These are phyloP conservation scores for Myoxocephalus aenaeus DNA, from an alignment of 2,797 vertebrate species.

Conservation along the genomic window DNA sequence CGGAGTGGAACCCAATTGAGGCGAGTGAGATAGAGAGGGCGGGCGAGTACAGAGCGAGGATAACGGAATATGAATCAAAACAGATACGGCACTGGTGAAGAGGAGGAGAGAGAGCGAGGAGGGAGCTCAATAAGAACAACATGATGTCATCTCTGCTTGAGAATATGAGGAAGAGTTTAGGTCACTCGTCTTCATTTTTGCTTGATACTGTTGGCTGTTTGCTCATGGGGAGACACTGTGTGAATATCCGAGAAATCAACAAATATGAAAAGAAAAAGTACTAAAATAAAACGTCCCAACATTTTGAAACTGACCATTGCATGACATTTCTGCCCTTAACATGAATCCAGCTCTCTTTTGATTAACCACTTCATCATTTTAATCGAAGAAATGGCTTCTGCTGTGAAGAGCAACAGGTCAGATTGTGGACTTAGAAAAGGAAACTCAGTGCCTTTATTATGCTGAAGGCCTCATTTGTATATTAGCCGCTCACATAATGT, in stretches of 20 bases:
- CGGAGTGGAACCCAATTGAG: conserved; percentile 62
- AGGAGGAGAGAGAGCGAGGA: neutral
- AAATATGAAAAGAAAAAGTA: neutral
- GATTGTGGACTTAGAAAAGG: neutral
- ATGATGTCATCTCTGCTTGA: conserved; percentile 18
- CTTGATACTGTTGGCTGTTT: neutral
- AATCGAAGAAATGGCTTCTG: neutral
- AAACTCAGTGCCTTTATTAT: neutral
- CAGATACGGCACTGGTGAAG: conserved; percentile 17
- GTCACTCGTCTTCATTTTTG: neutral
- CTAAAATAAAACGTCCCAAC: no score
- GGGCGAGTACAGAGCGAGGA: conserved; percentile 32
- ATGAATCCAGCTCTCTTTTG: neutral
- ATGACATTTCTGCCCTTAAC: no score
- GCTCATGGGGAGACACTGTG: no score
- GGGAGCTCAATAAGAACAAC: neutral
- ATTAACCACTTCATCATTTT: conserved; percentile 7
- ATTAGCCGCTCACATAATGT: no score
- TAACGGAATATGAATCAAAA: conserved; percentile 21
- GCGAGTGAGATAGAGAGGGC: conserved; percentile 41
- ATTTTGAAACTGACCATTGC: no score
- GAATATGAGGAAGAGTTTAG: neutral
- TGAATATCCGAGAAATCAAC: no score
- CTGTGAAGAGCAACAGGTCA: conserved; percentile 30
- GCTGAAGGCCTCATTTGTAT: neutral